phyloP scores from a whole-genome alignment of 2,888 invertebrate species.

The Petrolisthes cinctipes region DNA sequence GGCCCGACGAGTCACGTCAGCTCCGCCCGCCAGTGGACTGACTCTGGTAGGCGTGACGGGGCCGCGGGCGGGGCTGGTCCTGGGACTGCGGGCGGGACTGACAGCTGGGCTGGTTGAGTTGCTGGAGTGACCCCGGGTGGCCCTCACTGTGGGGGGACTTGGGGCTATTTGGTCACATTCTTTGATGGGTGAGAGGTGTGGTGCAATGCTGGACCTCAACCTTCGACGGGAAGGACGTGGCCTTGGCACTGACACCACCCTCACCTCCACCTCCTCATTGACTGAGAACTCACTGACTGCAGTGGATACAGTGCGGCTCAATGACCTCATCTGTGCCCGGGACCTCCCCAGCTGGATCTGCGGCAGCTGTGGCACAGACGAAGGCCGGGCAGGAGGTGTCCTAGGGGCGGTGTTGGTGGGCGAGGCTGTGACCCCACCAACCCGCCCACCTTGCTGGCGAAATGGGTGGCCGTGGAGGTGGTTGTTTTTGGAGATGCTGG shows the following conservation, averaged over 20 bases:
- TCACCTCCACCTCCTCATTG: conserved; percentile 55
- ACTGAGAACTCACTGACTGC: conserved; percentile 43
- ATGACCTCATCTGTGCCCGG: conserved; percentile 46
- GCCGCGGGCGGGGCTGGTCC: conserved; percentile 27
- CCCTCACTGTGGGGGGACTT: conserved; percentile 63
- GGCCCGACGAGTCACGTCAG: conserved; percentile 53
- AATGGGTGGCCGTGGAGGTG: conserved; percentile 25
- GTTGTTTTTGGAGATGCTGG: conserved; percentile 17
- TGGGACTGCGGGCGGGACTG: conserved; percentile 38
- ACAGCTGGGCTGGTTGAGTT: conserved; percentile 39
- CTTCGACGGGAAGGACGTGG: conserved; percentile 58
- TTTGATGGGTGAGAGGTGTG: conserved; percentile 63
- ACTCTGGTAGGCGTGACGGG: conserved; percentile 48
- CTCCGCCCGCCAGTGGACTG: conserved; percentile 48
- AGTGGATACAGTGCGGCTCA: conserved; percentile 52
- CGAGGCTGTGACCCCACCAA: conserved; percentile 37
- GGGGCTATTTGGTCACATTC: conserved; percentile 62
- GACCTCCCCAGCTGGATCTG: conserved; percentile 50
- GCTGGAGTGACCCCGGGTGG: conserved; percentile 26
- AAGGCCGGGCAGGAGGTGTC: conserved; percentile 47
- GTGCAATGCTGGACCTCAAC: conserved; percentile 60
- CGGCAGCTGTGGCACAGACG: conserved; percentile 59
- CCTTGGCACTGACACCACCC: conserved; percentile 56
- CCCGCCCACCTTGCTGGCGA: conserved; percentile 42
- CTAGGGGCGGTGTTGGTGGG: conserved; percentile 56